These are phyloP conservation scores for Florisuga fusca DNA, from an alignment of 2,797 vertebrate species.

Conservation along the genomic window DNA sequence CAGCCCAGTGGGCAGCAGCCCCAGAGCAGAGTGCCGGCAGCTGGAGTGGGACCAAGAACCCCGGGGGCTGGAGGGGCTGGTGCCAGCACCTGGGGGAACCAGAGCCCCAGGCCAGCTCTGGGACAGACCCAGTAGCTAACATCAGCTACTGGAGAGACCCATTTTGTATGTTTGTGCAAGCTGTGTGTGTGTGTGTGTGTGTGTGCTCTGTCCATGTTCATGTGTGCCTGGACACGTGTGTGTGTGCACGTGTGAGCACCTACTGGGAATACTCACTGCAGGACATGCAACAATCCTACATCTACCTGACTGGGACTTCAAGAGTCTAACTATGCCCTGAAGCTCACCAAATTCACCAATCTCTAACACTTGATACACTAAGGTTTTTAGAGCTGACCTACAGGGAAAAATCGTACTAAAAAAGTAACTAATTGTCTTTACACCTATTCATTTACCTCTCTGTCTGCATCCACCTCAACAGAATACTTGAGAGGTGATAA, in stretches of 20 bases:
- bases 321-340: background rate
- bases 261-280: background rate
- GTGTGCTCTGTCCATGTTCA: no score
- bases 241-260: no score
- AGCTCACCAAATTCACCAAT: background rate
- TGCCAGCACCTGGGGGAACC: background rate
- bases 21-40: accelerated
- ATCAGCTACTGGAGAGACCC: background rate
- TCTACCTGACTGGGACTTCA: background rate
- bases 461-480: background rate
- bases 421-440: background rate
- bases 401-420: background rate
- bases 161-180: background rate
- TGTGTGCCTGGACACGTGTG: no score
- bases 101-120: background rate
- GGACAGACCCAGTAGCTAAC: background rate
- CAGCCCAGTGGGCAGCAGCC: background rate
- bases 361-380: background rate
- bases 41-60: accelerated
- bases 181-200: no score
- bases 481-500: background rate
- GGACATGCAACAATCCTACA: background rate
- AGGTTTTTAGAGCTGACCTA: background rate
- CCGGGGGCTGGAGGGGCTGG: background rate
- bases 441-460: background rate